Conservation (phyloP, 2,797 vertebrate genomes). For the Ceryle rudis region DNA sequence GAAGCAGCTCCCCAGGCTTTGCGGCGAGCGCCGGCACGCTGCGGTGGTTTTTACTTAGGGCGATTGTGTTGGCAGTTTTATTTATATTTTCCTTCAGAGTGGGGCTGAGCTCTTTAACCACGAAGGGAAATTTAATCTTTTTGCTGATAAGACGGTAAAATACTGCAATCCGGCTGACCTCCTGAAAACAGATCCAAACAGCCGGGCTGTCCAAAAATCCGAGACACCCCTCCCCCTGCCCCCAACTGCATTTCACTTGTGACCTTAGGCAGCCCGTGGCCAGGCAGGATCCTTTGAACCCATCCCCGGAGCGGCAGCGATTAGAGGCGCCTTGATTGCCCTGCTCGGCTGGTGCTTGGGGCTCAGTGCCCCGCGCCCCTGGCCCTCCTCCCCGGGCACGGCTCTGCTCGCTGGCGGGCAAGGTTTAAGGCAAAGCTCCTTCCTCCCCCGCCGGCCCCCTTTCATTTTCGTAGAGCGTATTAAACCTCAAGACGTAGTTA, state of each 20-base stretch:
- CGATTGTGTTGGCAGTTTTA: neutral
- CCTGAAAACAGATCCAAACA: slow-evolving; percentile 40
- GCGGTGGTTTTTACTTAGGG: neutral
- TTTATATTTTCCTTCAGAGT: slow-evolving; percentile 43
- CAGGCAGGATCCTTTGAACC: slow-evolving; percentile 69
- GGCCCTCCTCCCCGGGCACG: neutral
- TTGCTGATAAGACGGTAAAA: slow-evolving; percentile 60
- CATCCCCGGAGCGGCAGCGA: slow-evolving; percentile 36
- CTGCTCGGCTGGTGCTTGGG: slow-evolving; percentile 38
- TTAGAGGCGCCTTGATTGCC: slow-evolving; percentile 67
- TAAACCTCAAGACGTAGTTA: slow-evolving; percentile 82
- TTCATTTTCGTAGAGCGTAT: slow-evolving; percentile 77
- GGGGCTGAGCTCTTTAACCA: slow-evolving; percentile 47
- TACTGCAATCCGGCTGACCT: slow-evolving; percentile 50
- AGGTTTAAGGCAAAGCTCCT: slow-evolving; percentile 43
- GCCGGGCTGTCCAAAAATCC: slow-evolving; percentile 54
- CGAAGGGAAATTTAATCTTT: slow-evolving; percentile 55
- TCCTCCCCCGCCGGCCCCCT: slow-evolving; percentile 62
- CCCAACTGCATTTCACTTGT: slow-evolving; percentile 44
- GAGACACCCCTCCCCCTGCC: slow-evolving; percentile 52
- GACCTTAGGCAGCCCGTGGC: slow-evolving; percentile 71
- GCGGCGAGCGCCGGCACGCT: neutral
- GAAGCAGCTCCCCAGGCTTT: neutral
- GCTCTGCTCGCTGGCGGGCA: neutral
- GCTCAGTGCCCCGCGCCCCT: neutral